Base-by-base conservation (phyloP, 2,797 vertebrate species). In the Austrolebias charrua region DNA sequence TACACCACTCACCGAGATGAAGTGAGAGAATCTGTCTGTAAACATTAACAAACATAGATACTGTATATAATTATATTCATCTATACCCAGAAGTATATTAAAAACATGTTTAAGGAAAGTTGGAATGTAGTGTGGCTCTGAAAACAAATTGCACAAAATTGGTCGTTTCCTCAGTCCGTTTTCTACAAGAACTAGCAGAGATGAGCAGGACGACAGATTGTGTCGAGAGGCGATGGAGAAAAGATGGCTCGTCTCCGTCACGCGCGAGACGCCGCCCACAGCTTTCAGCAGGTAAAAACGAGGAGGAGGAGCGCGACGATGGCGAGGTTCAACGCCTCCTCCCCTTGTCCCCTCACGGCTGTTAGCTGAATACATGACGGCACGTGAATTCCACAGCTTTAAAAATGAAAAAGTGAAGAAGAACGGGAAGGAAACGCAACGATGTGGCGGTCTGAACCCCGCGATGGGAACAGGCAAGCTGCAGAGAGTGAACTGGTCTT, bases 21-120 rank as follows among this genome's bases (percentile, higher is more conserved):
- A 81, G 86, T 89, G 89, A 87, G 86, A 89, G 83, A 86, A 89
- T 87, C 81, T 75, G 86, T 84, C 80, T 93, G 92, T 93, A 93
- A 94, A 93, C 92, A 90, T 90, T 84, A 91, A 93, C 91, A 93
- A 91, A 92, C 91, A 92, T 91, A 91, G 86, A 91, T 91, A 91
- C 83, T 88, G 85, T 90, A 88, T 89, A 89, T 88, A 90, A 87
- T 86, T 88, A 90, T 91, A 90, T 90, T 89, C 84, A 89, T 90
- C 88, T 92, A 90, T 91, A 92, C 90, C 78, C 87, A 91, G 82
- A 90, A 89, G 88, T 89, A 91, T 90, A 89, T 91, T 85, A 90
- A 90, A 91, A 90, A 68, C 79, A 86, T 81, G 87, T 87, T 70
- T 80, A 88, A 85, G 78, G 83, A 89, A 84, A 73, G 80, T 89